Percentiles rank a stretch among this genome's conserved stretches.
Evolutionary conservation across 2,113 vertebrate species (phyloP).

Genomic region (Cyprinodon tularosa): DNA sequence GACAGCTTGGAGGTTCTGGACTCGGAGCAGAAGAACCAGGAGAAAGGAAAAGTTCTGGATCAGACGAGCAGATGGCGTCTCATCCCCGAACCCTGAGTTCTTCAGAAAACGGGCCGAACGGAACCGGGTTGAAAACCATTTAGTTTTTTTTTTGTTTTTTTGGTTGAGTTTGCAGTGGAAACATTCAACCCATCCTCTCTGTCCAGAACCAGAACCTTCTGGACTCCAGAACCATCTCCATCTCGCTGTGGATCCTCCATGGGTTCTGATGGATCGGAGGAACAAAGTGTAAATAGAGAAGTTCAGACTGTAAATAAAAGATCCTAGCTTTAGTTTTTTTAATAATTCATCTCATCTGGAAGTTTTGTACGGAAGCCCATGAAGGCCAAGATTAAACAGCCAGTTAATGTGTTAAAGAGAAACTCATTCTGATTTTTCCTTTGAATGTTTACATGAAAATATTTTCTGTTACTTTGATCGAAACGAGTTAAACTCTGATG

Average conservation of each 20-base stretch:
- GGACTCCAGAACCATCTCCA: not conserved
- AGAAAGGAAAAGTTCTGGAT: not conserved
- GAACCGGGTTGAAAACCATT: too few relatives aligned
- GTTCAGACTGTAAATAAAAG: conserved; percentile 69
- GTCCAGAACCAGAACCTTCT: not conserved
- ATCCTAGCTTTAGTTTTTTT: conserved; percentile 44
- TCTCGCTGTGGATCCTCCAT: not conserved
- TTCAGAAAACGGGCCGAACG: conserved; percentile 49
- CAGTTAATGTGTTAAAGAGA: not conserved
- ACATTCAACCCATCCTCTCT: conserved; percentile 7
- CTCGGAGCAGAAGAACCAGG: not conserved
- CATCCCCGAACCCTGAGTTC: not conserved
- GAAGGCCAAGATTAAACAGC: conserved; percentile 13
- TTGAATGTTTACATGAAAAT: not conserved
- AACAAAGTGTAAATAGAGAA: conserved; percentile 69
- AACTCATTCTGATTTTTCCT: not conserved
- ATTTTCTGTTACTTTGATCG: not conserved
- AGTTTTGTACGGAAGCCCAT: conserved; percentile 7
- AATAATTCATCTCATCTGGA: conserved; percentile 36
- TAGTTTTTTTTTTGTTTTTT: conserved; percentile 15
- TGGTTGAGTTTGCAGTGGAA: conserved; percentile 62
- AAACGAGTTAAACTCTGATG: not conserved
- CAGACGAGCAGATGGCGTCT: not conserved
- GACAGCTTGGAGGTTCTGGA: conserved; percentile 6
- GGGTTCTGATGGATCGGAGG: conserved; percentile 27